phyloP scores from a whole-genome alignment of 2,113 vertebrate genomes.

The Cyphotilapia sp. region DNA sequence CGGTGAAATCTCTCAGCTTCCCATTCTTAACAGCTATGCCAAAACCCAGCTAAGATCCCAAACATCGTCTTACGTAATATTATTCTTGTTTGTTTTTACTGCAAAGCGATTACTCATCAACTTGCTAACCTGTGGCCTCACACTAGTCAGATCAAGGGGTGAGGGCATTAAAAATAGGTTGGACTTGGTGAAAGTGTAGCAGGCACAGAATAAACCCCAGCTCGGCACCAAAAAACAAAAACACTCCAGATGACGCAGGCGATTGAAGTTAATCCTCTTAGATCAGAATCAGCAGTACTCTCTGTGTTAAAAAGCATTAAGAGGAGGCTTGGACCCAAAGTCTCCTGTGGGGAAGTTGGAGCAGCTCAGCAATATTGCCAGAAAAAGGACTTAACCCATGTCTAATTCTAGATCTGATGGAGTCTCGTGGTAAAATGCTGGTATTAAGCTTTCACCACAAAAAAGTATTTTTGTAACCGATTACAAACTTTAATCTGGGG shows the following conservation, averaged over 20 bases:
- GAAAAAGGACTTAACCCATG: slow-evolving; percentile 4
- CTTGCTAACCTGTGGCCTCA: slow-evolving; percentile 7
- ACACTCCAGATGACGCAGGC: background rate
- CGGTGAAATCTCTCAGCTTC: background rate
- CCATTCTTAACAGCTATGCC: background rate
- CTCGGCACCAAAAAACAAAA: background rate
- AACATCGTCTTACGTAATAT: background rate
- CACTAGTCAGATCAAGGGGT: background rate
- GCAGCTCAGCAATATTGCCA: background rate
- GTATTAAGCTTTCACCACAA: background rate
- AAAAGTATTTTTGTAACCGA: background rate
- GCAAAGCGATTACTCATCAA: slow-evolving; percentile 41
- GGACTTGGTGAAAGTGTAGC: background rate
- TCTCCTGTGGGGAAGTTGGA: background rate
- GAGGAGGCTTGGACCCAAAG: background rate
- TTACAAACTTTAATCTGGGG: slow-evolving; percentile 12
- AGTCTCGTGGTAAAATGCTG: background rate
- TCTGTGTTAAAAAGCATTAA: background rate
- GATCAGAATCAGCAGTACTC: background rate
- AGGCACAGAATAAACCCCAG: background rate
- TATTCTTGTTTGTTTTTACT: slow-evolving; percentile 20
- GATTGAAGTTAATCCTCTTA: background rate
- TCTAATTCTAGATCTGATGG: slow-evolving; percentile 13
- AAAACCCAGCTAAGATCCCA: slow-evolving; percentile 1
- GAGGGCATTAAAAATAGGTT: background rate